Evolutionary conservation across 2,113 vertebrate genomes (phyloP), one percentile per base, ranked within the genome.

Genomic region (Onychostruthus taczanowskii): DNA sequence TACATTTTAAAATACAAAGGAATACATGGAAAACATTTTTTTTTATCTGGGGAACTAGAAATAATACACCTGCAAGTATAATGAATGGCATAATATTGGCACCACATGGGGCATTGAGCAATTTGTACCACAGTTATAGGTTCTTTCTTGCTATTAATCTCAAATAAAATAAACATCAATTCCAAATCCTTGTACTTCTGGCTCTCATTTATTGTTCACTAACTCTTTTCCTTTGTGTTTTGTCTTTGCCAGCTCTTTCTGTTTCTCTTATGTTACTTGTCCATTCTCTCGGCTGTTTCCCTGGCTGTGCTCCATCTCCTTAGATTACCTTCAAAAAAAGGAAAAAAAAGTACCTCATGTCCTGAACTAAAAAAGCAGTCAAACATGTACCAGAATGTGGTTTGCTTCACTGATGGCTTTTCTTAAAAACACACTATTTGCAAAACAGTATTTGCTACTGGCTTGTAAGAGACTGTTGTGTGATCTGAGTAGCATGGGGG

Each of bases 21-120:
- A 98, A 97, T 97, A 97, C 90, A 94, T 95, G 95, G 89, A 97
- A 96, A 97, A 87, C 58, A 78, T 68, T 93, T 93, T 97, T 96
- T 97, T 96, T 97, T 89, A 97, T 96, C 97, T 94, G 55, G 96
- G 97, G 93, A 96, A 87, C 96, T 97, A 98, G 97, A 97, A 98
- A 98, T 97, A 98, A 98, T 97, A 98, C 97, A 98, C 98, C 97
- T 98, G 98, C 96, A 97, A 95, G 80, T 88, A 96, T 96, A 97
- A 98, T 96, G 96, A 97, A 96, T 97, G 96, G 97, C 96, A 97
- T 96, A 97, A 97, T 97, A 95, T 95, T 98, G 97, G 97, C 97
- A 97, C 92, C 49, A 55, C 67, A 93, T 95, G 96, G 90, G 96
- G 94, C 96, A 97, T 31, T 97, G 94, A 97, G 92, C 95, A 97